Base-by-base conservation (phyloP, 2,113 vertebrate species). In the Xenopus borealis region DNA sequence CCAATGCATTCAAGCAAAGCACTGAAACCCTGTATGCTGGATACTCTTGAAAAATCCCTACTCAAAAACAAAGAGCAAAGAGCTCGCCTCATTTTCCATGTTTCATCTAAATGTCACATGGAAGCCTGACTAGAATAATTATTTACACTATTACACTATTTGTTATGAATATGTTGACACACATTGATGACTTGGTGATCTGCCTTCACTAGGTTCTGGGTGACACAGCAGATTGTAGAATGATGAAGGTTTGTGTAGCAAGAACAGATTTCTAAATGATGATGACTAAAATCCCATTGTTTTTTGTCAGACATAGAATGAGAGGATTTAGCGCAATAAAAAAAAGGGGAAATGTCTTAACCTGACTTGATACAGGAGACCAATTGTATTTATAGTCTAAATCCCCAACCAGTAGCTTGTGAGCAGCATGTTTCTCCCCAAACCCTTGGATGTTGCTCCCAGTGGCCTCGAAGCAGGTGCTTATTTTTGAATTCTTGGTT, bases 101-200 rank as follows among this genome's bases (percentile, higher is more conserved):
- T n/a, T 58, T 58, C 16, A 18, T 19, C 17, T 58, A 1, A 19
- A 18, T 58, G 55, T 27, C 17, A 19, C 4, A 10, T 58, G 8
- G 18, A 58, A 16, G 17, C 55, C 20, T 61, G 13, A 61, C 18
- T 61, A 61, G 9, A 61, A 14, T 12, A 20, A 20, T 61, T 20
- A 23, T 23, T 61, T 61, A 61, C 58, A 20, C 58, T 7, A 61
- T 61, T 61, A 61, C 58, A 61, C 58, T 58, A 58, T 58, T n/a
- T 19, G 20, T 61, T 61, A 12, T 27, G 20, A 61, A 12, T 23
- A 23, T 20, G 20, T 23, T 61, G 53, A 55, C 18, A 3, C 17
- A n/a, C 53, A 55, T n/a, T n/a, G 18, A 55, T 55, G 16, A 55
- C 53, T 55, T 55, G 19, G 19, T 61, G 18, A 61, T 61, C 58